phyloP scores from a whole-genome alignment of 2,797 vertebrate species.

The Oophaga sylvatica region DNA sequence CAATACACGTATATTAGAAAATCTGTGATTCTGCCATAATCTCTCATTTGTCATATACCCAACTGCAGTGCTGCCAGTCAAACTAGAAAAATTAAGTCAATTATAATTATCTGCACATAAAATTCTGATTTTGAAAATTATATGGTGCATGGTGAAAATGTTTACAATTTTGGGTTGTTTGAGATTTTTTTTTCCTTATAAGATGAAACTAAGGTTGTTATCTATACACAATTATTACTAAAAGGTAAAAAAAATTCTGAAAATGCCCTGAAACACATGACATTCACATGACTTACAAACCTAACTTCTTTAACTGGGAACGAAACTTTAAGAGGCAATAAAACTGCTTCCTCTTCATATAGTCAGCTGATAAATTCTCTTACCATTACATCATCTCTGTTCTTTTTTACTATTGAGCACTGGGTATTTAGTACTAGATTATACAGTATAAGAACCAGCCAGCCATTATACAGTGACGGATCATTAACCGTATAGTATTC shows the following conservation, averaged over 20 bases:
- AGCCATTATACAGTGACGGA: neutral
- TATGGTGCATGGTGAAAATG: neutral
- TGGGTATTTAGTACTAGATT: neutral
- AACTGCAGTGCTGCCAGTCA: neutral
- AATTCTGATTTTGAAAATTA: neutral
- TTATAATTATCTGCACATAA: no score
- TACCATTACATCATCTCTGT: slow-evolving; percentile 27
- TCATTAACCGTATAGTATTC: neutral
- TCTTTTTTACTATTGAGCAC: neutral
- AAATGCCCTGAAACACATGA: neutral
- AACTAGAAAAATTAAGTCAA: neutral
- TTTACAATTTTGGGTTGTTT: neutral
- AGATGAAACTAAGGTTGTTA: neutral
- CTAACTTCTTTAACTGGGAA: neutral
- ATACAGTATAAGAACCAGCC: neutral
- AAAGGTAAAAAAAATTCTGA: neutral
- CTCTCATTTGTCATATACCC: neutral
- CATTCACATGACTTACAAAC: neutral
- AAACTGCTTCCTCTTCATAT: slow-evolving; percentile 26
- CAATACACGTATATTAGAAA: neutral
- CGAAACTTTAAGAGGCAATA: neutral
- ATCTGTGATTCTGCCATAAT: neutral
- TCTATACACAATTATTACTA: neutral
- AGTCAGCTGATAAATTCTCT: slow-evolving; percentile 45
- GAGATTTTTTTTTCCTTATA: neutral